Conservation (phyloP, 1,140 invertebrate genomes). For the Drosophila tropicalis region DNA sequence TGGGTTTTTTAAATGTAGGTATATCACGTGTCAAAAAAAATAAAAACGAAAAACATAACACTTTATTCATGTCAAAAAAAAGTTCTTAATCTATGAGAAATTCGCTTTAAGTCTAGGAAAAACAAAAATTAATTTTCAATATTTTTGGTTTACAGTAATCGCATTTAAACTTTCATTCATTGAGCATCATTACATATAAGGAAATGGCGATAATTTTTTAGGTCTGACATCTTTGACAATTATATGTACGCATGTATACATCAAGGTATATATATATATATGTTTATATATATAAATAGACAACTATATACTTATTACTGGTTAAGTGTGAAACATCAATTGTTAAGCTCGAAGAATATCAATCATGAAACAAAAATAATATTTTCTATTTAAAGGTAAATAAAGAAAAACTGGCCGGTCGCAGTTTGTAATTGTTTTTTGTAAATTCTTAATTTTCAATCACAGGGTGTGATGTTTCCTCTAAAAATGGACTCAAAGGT, state of each 20-base stretch:
- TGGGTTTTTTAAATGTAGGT: not conserved
- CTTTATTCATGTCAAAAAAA: not conserved
- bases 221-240: not conserved
- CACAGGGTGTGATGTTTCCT: not conserved
- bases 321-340: not conserved
- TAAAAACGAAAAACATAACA: not conserved
- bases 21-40: conserved; percentile 1
- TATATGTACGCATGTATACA: too few relatives aligned
- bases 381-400: not conserved
- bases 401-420: not conserved
- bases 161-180: not conserved
- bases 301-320: not conserved
- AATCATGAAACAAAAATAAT: not conserved
- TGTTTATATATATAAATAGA: not conserved
- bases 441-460: not conserved
- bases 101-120: not conserved
- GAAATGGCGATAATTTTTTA: not conserved
- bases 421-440: not conserved
- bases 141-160: conserved; percentile 6
- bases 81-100: not conserved
- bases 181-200: not conserved
- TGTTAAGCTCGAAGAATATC: not conserved
- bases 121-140: not conserved
- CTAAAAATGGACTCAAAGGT: not conserved
- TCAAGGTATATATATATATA: not conserved